A percentile compares a stretch with the other conserved stretches of the same genome.
Evolutionary conservation across 2,113 vertebrate species (phyloP).

Genomic region (Pterocles gutturalis): DNA sequence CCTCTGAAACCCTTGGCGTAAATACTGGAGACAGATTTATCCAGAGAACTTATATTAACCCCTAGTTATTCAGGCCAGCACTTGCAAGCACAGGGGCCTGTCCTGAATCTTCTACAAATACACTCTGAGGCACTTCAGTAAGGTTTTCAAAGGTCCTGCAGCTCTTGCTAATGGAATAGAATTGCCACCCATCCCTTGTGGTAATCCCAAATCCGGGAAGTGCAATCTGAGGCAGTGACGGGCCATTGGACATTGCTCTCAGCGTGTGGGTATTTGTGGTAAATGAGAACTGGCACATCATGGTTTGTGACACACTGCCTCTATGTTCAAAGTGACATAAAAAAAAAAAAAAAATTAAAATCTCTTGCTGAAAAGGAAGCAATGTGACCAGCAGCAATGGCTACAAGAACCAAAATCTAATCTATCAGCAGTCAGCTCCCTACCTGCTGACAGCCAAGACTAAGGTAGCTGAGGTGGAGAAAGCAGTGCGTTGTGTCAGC

Average conservation of each 20-base stretch:
- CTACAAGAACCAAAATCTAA: background rate
- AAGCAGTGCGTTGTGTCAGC: background rate
- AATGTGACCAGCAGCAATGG: background rate
- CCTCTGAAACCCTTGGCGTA: background rate
- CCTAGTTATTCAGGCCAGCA: background rate
- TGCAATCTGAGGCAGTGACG: background rate
- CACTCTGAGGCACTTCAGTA: fast-evolving
- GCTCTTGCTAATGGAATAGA: background rate
- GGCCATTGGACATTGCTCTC: background rate
- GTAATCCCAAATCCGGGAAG: background rate
- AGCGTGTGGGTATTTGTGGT: background rate
- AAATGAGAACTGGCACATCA: background rate
- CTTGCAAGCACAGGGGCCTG: background rate
- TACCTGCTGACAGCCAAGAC: background rate
- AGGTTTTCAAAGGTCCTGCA: background rate
- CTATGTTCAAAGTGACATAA: background rate
- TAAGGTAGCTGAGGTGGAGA: background rate
- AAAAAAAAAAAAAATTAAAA: background rate
- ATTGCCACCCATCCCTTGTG: background rate
- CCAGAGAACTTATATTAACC: background rate
- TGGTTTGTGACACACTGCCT: background rate
- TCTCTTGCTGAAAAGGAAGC: background rate
- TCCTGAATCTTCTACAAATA: background rate
- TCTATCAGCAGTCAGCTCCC: background rate
- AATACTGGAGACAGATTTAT: background rate